Percentiles rank a stretch among this genome's conserved stretches.
These are phyloP conservation scores for Episyrphus balteatus DNA, from an alignment of 1,140 invertebrate genomes.

Conservation along the genomic window DNA sequence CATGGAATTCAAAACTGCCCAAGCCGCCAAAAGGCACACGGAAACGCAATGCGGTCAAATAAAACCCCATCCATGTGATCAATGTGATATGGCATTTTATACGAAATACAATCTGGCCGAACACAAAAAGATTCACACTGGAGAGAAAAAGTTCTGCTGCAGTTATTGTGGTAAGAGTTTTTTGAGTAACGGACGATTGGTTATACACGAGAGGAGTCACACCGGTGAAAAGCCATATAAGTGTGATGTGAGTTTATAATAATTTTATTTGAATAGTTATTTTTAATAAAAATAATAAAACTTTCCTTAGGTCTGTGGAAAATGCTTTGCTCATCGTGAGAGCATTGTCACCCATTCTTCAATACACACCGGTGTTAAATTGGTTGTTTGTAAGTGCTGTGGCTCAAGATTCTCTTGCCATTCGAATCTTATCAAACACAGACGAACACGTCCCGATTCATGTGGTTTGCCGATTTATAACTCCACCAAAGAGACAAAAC, in stretches of 20 bases:
- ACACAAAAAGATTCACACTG: constrained; percentile 39
- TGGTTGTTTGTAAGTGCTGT: constrained; percentile 36
- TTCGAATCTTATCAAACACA: constrained; percentile 37
- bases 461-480: constrained; percentile 32
- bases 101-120: constrained; percentile 20
- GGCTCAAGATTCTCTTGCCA: constrained; percentile 35
- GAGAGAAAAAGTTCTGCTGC: constrained; percentile 38
- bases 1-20: constrained; percentile 28
- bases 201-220: constrained; percentile 38
- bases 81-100: constrained; percentile 23
- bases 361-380: constrained; percentile 35
- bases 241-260: constrained; percentile 32
- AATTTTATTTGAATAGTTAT: not conserved
- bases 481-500: constrained; percentile 7
- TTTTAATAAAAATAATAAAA: not conserved
- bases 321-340: constrained; percentile 37
- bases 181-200: constrained; percentile 21
- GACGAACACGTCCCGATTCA: constrained; percentile 32
- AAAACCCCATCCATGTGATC: constrained; percentile 22
- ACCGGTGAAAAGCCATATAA: constrained; percentile 41
- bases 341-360: constrained; percentile 37
- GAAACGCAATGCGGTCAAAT: constrained; percentile 33
- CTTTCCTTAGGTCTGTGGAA: constrained; percentile 35
- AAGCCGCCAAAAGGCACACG: constrained; percentile 25
- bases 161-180: constrained; percentile 38